A percentile compares a stretch with the other conserved stretches of the same genome.
phyloP scores from a whole-genome alignment of 2,113 vertebrate genomes.

The Solenodon paradoxus region DNA sequence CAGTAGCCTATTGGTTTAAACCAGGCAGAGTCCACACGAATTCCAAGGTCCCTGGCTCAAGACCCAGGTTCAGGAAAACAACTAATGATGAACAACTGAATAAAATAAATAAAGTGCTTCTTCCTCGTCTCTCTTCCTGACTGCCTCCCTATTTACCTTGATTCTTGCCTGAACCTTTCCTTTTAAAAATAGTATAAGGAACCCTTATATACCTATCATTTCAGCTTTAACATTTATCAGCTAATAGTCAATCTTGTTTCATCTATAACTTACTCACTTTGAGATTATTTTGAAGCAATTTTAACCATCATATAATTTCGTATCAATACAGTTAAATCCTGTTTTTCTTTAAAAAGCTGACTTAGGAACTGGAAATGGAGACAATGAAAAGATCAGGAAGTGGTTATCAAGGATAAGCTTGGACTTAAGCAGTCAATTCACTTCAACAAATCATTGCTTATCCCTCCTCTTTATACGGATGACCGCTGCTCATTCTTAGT shows the following conservation, averaged over 20 bases:
- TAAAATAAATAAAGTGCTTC: too few species aligned
- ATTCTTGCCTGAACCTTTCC: too few species aligned
- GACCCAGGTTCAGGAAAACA: too few species aligned
- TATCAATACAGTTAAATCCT: conserved; percentile 1
- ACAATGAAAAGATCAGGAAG: not conserved
- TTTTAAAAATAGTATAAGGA: not conserved
- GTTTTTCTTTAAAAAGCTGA: conserved; percentile 31
- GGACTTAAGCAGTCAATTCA: not conserved
- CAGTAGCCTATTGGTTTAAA: too few species aligned
- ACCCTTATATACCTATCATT: not conserved
- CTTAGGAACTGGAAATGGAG: not conserved
- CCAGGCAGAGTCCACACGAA: too few species aligned
- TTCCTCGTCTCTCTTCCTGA: too few species aligned
- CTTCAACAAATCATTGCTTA: not conserved
- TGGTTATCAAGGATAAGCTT: not conserved
- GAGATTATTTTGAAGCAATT: not conserved
- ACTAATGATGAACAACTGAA: too few species aligned
- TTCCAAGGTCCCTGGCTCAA: too few species aligned
- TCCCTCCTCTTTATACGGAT: not conserved
- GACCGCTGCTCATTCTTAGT: not conserved
- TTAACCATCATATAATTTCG: too few species aligned
- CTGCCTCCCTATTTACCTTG: too few species aligned
- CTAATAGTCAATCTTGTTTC: not conserved
- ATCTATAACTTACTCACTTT: not conserved
- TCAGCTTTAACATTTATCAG: not conserved